Evolutionary conservation across 2,888 invertebrate genomes (phyloP).

Genomic region (Stratiomys singularior): DNA sequence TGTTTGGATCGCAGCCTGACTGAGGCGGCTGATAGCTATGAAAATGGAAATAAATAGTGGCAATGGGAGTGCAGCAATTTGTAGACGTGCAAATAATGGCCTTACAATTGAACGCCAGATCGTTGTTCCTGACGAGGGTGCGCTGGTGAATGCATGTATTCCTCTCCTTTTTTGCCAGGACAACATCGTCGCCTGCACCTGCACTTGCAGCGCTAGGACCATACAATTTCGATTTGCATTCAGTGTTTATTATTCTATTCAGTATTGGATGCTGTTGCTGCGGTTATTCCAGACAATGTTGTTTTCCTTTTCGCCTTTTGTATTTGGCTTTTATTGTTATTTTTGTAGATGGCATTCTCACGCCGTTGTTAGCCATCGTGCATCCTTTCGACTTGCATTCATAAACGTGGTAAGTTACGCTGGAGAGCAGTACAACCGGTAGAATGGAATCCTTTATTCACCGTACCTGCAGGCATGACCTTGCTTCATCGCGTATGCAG

Average conservation of each 20-base stretch:
- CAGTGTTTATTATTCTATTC: conserved; percentile 25
- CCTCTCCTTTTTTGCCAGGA: too few species aligned
- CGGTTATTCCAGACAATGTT: conserved; percentile 12
- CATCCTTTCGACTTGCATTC: too few species aligned
- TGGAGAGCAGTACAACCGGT: too few species aligned
- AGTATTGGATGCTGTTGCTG: conserved; percentile 8
- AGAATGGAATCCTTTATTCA: too few species aligned
- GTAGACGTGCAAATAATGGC: conserved; percentile 6
- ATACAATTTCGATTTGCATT: conserved; percentile 26
- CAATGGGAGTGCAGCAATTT: conserved; percentile 3
- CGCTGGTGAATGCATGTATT: too few species aligned
- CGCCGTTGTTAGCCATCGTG: too few species aligned
- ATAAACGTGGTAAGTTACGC: too few species aligned
- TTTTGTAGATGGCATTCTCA: not conserved
- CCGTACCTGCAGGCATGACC: too few species aligned
- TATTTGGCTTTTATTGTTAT: not conserved
- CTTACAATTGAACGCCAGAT: not conserved
- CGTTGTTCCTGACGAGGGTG: not conserved
- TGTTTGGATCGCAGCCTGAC: not conserved
- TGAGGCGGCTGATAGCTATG: not conserved
- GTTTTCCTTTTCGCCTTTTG: not conserved
- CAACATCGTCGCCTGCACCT: too few species aligned
- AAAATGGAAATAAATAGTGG: conserved; percentile 13
- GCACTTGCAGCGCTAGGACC: not conserved
- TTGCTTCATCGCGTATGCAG: too few species aligned